A percentile compares a stretch with the other conserved stretches of the same genome.
Evolutionary conservation across 2,113 vertebrate species (phyloP).

Genomic region (Cairina moschata): DNA sequence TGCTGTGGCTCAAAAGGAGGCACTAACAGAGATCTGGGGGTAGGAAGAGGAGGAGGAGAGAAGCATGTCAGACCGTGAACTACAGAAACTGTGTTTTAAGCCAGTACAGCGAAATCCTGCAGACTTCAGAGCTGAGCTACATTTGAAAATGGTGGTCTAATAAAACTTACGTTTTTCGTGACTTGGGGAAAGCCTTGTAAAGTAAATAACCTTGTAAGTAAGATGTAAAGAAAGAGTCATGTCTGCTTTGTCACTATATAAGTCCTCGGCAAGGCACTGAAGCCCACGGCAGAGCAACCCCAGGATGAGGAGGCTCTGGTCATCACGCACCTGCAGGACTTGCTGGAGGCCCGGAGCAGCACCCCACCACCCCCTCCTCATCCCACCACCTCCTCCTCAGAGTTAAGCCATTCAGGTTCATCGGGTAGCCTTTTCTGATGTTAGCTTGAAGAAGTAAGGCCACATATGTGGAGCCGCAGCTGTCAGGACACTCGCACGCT

Average conservation of each 20-base stretch:
- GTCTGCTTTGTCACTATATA: background rate
- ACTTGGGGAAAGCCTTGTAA: background rate
- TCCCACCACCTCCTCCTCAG: background rate
- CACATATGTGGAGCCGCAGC: background rate
- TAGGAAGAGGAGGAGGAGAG: background rate
- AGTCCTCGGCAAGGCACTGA: background rate
- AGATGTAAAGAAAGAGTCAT: background rate
- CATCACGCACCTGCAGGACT: background rate
- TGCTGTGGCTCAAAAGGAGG: background rate
- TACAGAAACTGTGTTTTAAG: background rate
- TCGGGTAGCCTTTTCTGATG: accelerated
- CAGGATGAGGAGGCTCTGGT: background rate
- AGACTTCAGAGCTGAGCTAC: background rate
- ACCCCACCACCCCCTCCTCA: background rate
- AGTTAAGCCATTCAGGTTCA: background rate
- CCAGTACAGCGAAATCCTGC: background rate
- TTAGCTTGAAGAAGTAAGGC: background rate
- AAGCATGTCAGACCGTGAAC: background rate
- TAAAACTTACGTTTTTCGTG: background rate
- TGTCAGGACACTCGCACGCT: background rate
- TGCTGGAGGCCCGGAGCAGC: background rate
- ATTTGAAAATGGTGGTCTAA: background rate
- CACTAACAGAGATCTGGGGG: background rate
- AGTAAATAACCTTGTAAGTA: background rate
- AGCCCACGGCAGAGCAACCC: background rate